Conservation (phyloP, 2,888 invertebrate genomes). For the Malachius bipustulatus region DNA sequence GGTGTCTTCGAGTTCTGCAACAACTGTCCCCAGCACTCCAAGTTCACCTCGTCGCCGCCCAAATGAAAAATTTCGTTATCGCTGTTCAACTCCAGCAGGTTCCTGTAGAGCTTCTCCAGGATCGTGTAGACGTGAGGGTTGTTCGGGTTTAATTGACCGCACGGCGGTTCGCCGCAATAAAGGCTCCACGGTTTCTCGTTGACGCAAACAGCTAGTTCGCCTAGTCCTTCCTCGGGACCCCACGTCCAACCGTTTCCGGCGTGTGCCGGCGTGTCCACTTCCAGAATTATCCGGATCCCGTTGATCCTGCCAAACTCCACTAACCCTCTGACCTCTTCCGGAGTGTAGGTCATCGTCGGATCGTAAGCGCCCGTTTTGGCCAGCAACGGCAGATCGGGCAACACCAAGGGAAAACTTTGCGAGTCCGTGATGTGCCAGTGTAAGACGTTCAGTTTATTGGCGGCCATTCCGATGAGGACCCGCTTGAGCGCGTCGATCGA, state of each 20-base stretch:
- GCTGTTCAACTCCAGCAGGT: constrained; percentile 60
- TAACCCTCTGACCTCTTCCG: constrained; percentile 57
- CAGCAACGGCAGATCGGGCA: constrained; percentile 63
- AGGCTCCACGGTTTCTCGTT: constrained; percentile 71
- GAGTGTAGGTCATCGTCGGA: constrained; percentile 54
- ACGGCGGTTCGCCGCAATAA: constrained; percentile 76
- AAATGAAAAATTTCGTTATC: constrained; percentile 71
- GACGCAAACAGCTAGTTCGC: constrained; percentile 68
- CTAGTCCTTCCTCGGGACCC: constrained; percentile 63
- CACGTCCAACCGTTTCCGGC: constrained; percentile 80
- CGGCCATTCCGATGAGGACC: constrained; percentile 78
- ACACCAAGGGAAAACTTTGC: constrained; percentile 81
- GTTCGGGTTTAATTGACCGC: constrained; percentile 73
- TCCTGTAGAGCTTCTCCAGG: constrained; percentile 61
- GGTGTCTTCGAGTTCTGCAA: constrained; percentile 26
- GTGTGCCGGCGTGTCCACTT: constrained; percentile 86
- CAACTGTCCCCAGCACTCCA: constrained; percentile 62
- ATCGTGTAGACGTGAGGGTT: constrained; percentile 66
- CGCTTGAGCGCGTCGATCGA: constrained; percentile 57
- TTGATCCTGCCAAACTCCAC: constrained; percentile 66
- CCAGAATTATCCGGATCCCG: constrained; percentile 77
- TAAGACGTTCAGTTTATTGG: constrained; percentile 81
- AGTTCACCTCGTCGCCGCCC: constrained; percentile 74
- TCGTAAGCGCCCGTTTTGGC: constrained; percentile 78
- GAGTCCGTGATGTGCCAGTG: constrained; percentile 91